Evolutionary conservation across 2,888 invertebrate species (phyloP).

Genomic region (Unio delphinus): DNA sequence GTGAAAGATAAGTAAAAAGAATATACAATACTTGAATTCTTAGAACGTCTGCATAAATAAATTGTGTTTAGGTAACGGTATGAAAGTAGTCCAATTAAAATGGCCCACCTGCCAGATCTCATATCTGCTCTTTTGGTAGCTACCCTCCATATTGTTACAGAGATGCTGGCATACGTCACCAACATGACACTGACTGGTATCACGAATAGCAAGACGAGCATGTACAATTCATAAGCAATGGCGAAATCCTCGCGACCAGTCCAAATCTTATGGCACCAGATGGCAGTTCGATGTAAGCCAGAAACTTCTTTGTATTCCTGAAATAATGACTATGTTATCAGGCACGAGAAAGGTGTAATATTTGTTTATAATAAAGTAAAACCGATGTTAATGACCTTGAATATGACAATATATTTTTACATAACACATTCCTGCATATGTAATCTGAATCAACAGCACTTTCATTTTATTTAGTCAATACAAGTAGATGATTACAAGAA

Average conservation of each 20-base stretch:
- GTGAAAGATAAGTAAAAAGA: not conserved
- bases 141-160: conserved; percentile 78
- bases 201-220: conserved; percentile 78
- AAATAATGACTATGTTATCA: conserved; percentile 1
- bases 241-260: conserved; percentile 25
- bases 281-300: conserved; percentile 45
- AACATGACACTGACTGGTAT: conserved; percentile 79
- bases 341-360: not conserved
- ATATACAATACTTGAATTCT: not conserved
- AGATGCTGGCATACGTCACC: conserved; percentile 79
- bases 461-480: too few relatives aligned
- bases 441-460: not conserved
- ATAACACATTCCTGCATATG: not conserved
- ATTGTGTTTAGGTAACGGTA: not conserved
- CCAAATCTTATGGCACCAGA: conserved; percentile 78
- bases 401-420: not conserved
- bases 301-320: conserved; percentile 40
- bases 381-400: not conserved
- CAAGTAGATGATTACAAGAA: too few relatives aligned
- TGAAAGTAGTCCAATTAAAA: not conserved
- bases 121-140: conserved; percentile 77
- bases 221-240: conserved; percentile 77
- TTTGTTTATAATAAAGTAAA: not conserved
- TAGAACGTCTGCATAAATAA: not conserved
- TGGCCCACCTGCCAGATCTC: conserved; percentile 72